Base-by-base conservation (phyloP, 2,888 invertebrate genomes). In the Megastigmus dorsalis region DNA sequence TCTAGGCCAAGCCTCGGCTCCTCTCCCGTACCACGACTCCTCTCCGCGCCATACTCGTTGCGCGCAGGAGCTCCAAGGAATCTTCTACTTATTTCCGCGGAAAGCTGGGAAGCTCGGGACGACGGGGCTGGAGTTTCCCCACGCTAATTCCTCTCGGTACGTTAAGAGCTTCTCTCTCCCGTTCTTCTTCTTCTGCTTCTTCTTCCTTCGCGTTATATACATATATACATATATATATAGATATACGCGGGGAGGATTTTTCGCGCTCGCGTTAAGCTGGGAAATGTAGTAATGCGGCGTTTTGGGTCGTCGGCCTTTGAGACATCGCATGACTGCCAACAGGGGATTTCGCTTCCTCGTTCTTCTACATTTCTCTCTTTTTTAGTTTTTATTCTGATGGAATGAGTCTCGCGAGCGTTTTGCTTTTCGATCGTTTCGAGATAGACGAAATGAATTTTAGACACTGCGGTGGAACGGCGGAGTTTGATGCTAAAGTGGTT, bases 51-150 rank as follows among this genome's bases (percentile, higher is more conserved):
- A 28, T 38, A 38, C n/a, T n/a, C n/a, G n/a, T 43, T 60, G 9
- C n/a, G 5, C 36, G 1, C 13, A 26, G 13, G 9, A 0, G 28
- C n/a, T 28, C 13, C 26, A 23, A 38, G 50, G 62, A 69, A 54
- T 70, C 74, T 75, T 76, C 72, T 63, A 52, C 72, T 72, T 76
- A 76, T 72, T 76, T 76, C 72, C 72, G 75, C 48, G 71, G 43
- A 52, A n/a, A n/a, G 41, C 4, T 13, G 60, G 45, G 28, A 43
- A 43, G 15, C 60, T 23, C 10, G 23, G 7, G 50, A 38, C 36
- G 33, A 10, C 54, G 45, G 7, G 48, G 33, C 10, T 33, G 33
- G 74, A 65, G 59, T 72, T 63, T 67, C 68, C 59, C 63, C 23
- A 72, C 67, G 65, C 69, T 76, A 76, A 76, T 76, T 76, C 75